Percentiles rank a stretch among this genome's conserved stretches.
Evolutionary conservation across 2,888 invertebrate genomes (phyloP).

Genomic region (Volucella zonaria): DNA sequence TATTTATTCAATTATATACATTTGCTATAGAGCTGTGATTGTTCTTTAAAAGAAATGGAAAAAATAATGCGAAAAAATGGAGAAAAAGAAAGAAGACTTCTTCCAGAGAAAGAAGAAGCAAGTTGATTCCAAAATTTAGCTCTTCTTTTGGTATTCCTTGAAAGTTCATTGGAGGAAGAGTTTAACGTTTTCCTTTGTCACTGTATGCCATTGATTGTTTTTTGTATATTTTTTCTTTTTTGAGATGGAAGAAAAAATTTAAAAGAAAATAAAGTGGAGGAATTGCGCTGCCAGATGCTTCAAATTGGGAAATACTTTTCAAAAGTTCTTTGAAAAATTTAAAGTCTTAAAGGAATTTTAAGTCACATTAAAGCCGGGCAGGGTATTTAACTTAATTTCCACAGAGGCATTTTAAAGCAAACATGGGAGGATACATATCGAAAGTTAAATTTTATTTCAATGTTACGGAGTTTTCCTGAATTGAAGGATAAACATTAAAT

Average conservation of each 20-base stretch:
- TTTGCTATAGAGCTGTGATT: slow-evolving; percentile 13
- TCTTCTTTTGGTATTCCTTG: neutral
- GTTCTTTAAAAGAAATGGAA: neutral
- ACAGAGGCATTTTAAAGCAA: too few relatives aligned
- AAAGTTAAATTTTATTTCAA: too few relatives aligned
- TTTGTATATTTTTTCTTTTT: neutral
- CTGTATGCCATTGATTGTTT: slow-evolving; percentile 16
- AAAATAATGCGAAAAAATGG: neutral
- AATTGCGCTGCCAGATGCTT: slow-evolving; percentile 21
- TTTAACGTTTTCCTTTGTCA: slow-evolving; percentile 14
- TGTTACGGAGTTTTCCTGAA: too few relatives aligned
- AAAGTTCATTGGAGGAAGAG: slow-evolving; percentile 8
- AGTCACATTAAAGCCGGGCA: too few relatives aligned
- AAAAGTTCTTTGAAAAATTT: too few relatives aligned
- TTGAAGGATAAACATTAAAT: too few relatives aligned
- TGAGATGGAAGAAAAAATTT: neutral
- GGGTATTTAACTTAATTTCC: too few relatives aligned
- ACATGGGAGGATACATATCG: too few relatives aligned
- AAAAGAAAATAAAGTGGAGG: slow-evolving; percentile 15
- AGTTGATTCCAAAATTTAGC: neutral
- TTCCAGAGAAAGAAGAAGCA: neutral
- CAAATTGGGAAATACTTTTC: neutral
- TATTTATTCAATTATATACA: slow-evolving; percentile 44
- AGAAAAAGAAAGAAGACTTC: slow-evolving; percentile 8
- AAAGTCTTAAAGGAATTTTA: too few relatives aligned